Conservation (phyloP, 1,140 invertebrate genomes). For the Homalodisca vitripennis region DNA sequence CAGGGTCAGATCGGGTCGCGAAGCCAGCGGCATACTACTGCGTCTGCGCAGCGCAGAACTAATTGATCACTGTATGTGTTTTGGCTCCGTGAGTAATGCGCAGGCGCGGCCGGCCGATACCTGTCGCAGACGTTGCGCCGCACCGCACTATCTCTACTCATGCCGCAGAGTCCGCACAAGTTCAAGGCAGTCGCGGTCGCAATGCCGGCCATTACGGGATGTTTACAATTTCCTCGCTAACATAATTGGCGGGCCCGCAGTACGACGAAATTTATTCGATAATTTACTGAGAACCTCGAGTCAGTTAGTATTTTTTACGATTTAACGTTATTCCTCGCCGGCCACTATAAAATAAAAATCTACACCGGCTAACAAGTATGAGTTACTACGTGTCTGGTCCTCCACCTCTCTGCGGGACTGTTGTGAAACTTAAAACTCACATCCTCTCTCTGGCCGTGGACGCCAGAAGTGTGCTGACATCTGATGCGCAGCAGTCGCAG, state of each 20-base stretch:
- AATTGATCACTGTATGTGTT: conserved; percentile 22
- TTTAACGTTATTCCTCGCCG: conserved; percentile 17
- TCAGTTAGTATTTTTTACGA: conserved; percentile 23
- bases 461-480: too few species aligned
- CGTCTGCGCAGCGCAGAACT: not conserved
- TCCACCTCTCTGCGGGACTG: not conserved
- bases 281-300: conserved; percentile 17
- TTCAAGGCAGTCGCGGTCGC: too few species aligned
- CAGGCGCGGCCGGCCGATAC: not conserved
- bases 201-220: conserved; percentile 12
- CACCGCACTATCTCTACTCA: too few species aligned
- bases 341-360: conserved; percentile 14
- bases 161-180: too few species aligned
- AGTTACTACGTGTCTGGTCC: not conserved
- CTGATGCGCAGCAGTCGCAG: too few species aligned
- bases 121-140: too few species aligned
- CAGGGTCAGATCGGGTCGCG: not conserved
- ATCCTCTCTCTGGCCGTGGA: not conserved
- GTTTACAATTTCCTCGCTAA: conserved; percentile 19
- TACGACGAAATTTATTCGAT: conserved; percentile 25
- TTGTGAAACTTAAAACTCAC: conserved; percentile 16
- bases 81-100: conserved; percentile 21
- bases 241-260: conserved; percentile 11
- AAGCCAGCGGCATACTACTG: not conserved
- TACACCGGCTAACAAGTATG: conserved; percentile 6